phyloP scores from a whole-genome alignment of 2,113 vertebrate genomes.

The Vulpes ferrilata region DNA sequence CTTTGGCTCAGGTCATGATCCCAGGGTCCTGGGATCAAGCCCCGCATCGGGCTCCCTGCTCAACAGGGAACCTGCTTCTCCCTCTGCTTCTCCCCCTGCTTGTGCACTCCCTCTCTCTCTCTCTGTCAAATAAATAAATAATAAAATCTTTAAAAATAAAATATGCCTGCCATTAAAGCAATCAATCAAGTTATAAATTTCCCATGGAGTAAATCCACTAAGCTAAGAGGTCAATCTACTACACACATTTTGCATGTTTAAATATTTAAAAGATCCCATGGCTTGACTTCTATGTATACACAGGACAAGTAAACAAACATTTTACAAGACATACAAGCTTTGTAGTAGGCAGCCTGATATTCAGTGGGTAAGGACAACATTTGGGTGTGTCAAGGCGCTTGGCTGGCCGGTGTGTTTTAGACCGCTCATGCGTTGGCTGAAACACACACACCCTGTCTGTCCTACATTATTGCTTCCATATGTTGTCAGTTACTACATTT shows the following conservation, averaged over 20 bases:
- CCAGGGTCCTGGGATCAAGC: too few species aligned
- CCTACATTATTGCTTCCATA: constrained; percentile 69
- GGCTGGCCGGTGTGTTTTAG: constrained; percentile 64
- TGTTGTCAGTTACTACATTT: constrained; percentile 72
- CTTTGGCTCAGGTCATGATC: too few species aligned
- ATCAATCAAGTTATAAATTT: constrained; percentile 66
- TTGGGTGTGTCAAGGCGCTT: constrained; percentile 65
- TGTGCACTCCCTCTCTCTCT: too few species aligned
- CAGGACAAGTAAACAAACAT: constrained; percentile 50
- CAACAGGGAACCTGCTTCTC: too few species aligned
- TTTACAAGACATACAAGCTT: constrained; percentile 53
- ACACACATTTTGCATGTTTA: constrained; percentile 57
- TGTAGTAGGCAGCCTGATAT: constrained; percentile 44
- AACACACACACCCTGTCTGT: constrained; percentile 65
- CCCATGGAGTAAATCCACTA: constrained; percentile 44
- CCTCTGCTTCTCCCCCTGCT: too few species aligned
- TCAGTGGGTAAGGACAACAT: constrained; percentile 51
- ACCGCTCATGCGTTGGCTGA: constrained; percentile 55
- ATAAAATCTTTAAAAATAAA: too few species aligned
- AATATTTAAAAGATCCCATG: constrained; percentile 73
- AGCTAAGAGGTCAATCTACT: not conserved
- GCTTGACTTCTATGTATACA: constrained; percentile 43
- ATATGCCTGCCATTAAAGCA: constrained; percentile 42
- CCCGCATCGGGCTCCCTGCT: too few species aligned
- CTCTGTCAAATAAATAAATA: too few species aligned